Base-by-base conservation (phyloP, 1,140 invertebrate genomes). In the Cyclargus thomasi region DNA sequence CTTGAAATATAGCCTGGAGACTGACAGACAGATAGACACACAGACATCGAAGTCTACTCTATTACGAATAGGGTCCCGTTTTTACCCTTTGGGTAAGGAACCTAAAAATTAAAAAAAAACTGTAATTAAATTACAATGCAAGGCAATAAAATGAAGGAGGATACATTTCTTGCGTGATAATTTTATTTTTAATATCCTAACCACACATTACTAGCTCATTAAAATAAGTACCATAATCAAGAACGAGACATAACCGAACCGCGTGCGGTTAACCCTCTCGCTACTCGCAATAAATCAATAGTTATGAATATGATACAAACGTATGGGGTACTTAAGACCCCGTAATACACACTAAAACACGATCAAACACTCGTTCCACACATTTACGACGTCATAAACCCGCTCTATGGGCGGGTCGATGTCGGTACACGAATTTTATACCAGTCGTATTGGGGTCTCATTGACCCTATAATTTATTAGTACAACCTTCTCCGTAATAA, bases 361-460 rank as follows among this genome's bases (percentile, higher is more conserved):
- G 29, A 69, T 72, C 68, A 74, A 68, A 74, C 68, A 71, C 57
- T 67, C 67, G 71, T 73, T 75, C 70, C 70, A 75, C 73, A 75
- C 71, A 67, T 75, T 73, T 69, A 69, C 68, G 68, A 69, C 63
- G 68, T 29, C 17, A 65, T 69, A 69, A 69, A 66, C 35, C 53
- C 23, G 22, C 53, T 47, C 64, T 29, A 57, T 29, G 53, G 55
- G 65, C 57, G 65, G 55, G 20, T 59, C 23, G 23, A 57, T 55
- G 23, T 55, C 53, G 63, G 63, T 65, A 29, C 64, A 62, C 67
- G 69, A 70, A 70, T 70, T 65, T 70, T 64, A 65, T 65, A 53
- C 4, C 17, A 10, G 2, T n/a, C 47, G n/a, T 17, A 23, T 65
- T 65, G 47, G 21, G 22, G 57, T 66, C 65, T 62, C 68, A 53